A percentile compares a stretch with the other conserved stretches of the same genome.
phyloP scores from a whole-genome alignment of 1,140 invertebrate species.

The Hyposmocoma kahamanoa region DNA sequence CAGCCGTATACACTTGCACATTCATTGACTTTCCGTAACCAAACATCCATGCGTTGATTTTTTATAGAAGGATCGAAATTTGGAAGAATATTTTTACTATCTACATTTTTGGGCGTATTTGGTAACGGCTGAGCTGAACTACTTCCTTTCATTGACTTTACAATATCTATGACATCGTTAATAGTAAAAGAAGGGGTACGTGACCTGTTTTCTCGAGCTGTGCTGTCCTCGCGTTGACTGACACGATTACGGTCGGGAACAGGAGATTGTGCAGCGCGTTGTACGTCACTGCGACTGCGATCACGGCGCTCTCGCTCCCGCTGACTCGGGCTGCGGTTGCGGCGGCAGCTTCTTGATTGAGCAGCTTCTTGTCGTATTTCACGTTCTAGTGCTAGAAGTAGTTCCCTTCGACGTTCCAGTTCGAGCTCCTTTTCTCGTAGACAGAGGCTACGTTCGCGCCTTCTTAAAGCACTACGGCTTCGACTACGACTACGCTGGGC shows the following conservation, averaged over 20 bases:
- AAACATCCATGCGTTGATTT: slow-evolving; percentile 17
- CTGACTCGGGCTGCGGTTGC: neutral
- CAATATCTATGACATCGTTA: neutral
- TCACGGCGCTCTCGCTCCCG: neutral
- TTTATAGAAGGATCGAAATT: slow-evolving; percentile 17
- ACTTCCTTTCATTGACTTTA: neutral
- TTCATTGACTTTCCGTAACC: slow-evolving; percentile 21
- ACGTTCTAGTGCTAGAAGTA: neutral
- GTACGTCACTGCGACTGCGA: neutral
- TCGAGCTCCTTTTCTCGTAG: neutral
- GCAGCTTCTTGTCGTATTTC: neutral
- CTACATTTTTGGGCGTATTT: neutral
- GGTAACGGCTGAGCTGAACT: neutral
- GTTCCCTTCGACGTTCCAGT: neutral
- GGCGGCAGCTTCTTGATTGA: neutral
- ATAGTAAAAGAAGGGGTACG: neutral
- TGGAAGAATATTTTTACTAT: slow-evolving; percentile 13
- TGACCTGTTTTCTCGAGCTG: neutral
- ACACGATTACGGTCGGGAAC: too few species aligned
- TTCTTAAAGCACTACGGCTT: neutral
- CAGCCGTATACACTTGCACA: slow-evolving; percentile 18
- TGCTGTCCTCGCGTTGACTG: neutral
- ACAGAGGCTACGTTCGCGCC: neutral
- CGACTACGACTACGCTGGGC: neutral
- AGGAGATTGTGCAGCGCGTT: neutral